These are phyloP conservation scores for Hemibagrus guttatus DNA, from an alignment of 2,797 vertebrate species.

Conservation along the genomic window DNA sequence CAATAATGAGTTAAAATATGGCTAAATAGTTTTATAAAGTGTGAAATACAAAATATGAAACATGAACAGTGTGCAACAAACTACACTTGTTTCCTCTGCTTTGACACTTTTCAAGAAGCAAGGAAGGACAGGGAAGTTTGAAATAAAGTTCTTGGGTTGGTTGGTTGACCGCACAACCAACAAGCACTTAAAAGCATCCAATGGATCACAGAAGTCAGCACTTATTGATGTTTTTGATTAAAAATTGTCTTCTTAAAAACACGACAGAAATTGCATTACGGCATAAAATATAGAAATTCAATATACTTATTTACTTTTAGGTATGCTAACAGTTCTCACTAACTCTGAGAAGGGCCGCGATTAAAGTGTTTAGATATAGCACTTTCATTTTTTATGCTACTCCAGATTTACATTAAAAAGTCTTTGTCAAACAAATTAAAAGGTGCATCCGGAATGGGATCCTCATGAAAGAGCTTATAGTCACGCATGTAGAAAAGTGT, in stretches of 20 bases:
- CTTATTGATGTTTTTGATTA: background rate
- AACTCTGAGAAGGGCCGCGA: background rate
- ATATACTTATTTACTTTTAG: background rate
- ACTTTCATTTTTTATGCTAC: background rate
- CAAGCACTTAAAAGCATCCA: background rate
- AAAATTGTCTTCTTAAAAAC: background rate
- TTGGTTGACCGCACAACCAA: background rate
- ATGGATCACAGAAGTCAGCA: background rate
- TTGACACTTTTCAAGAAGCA: background rate
- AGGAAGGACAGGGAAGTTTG: background rate
- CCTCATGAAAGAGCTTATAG: background rate
- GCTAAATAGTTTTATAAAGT: background rate
- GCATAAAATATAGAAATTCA: background rate
- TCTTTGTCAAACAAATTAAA: background rate
- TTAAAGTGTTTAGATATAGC: background rate
- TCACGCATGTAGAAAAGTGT: background rate
- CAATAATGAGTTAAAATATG: background rate
- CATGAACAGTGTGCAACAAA: background rate
- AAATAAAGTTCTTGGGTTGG: background rate
- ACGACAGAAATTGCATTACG: background rate
- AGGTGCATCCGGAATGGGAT: background rate
- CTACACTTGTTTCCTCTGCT: background rate
- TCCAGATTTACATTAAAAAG: background rate
- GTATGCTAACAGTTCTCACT: background rate
- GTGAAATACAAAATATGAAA: background rate